Evolutionary conservation across 2,888 invertebrate genomes (phyloP).

Genomic region (Villa cingulata): DNA sequence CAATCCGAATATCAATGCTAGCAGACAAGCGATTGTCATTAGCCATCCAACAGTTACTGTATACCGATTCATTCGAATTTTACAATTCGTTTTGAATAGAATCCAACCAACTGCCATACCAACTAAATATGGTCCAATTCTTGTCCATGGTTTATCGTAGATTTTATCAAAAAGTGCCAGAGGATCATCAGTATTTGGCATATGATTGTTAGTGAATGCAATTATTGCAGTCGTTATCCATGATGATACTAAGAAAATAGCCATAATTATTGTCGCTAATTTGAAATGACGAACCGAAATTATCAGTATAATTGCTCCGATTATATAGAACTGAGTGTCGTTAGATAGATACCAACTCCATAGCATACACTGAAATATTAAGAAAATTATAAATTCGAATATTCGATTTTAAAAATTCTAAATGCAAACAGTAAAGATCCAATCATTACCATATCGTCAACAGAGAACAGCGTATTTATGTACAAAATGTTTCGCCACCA

Average conservation of each 20-base stretch:
- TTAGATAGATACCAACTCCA: slow-evolving; percentile 87
- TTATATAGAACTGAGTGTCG: slow-evolving; percentile 74
- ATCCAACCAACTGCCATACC: slow-evolving; percentile 77
- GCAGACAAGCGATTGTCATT: slow-evolving; percentile 48
- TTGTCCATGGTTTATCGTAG: slow-evolving; percentile 81
- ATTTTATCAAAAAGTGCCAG: slow-evolving; percentile 76
- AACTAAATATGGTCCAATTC: slow-evolving; percentile 69
- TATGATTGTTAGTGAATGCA: slow-evolving; percentile 63
- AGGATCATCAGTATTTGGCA: slow-evolving; percentile 66
- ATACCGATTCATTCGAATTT: slow-evolving; percentile 55
- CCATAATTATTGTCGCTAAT: slow-evolving; percentile 50
- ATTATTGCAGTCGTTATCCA: slow-evolving; percentile 69
- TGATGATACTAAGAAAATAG: slow-evolving; percentile 57
- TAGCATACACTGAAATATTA: slow-evolving; percentile 73
- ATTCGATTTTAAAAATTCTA: neutral
- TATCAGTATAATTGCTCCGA: slow-evolving; percentile 69
- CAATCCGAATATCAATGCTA: slow-evolving; percentile 65
- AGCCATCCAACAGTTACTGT: slow-evolving; percentile 58
- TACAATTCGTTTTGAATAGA: slow-evolving; percentile 67
- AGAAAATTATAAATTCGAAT: neutral
- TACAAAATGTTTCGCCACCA: slow-evolving; percentile 84
- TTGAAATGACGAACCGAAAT: slow-evolving; percentile 68
- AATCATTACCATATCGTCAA: slow-evolving; percentile 72
- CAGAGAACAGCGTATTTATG: slow-evolving; percentile 73
- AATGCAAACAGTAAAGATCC: slow-evolving; percentile 2